Conservation (phyloP, 2,888 invertebrate species). For the Eupithecia dodoneata region DNA sequence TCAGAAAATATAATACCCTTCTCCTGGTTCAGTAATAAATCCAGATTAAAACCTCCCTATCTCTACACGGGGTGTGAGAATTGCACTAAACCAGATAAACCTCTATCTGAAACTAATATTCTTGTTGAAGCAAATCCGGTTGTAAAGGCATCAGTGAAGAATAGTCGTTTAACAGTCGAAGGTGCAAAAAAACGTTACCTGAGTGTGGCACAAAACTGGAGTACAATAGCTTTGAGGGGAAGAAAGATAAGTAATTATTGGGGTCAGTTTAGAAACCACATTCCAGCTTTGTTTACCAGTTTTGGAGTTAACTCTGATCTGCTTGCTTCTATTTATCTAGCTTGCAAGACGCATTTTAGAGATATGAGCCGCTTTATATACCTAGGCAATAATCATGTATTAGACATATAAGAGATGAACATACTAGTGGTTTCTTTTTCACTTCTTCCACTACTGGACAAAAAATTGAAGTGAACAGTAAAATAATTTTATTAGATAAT, state of each 20-base stretch:
- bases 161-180: slow-evolving; percentile 32
- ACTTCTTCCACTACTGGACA: too few relatives aligned
- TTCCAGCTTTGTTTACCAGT: slow-evolving; percentile 3
- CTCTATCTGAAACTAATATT: slow-evolving; percentile 35
- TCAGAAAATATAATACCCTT: not conserved
- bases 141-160: slow-evolving; percentile 22
- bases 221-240: slow-evolving; percentile 15
- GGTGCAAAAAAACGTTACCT: slow-evolving; percentile 40
- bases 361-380: not conserved
- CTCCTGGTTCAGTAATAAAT: slow-evolving; percentile 1
- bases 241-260: slow-evolving; percentile 16
- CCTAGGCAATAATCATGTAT: too few relatives aligned
- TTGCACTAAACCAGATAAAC: slow-evolving; percentile 13
- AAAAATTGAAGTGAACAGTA: too few relatives aligned
- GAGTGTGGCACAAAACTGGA: slow-evolving; percentile 24
- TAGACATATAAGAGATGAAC: too few relatives aligned
- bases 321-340: not conserved
- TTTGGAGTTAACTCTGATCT: not conserved
- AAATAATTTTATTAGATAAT: too few relatives aligned
- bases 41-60: not conserved
- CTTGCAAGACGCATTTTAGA: not conserved
- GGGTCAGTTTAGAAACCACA: slow-evolving; percentile 19
- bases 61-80: slow-evolving; percentile 19
- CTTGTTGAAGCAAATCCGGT: slow-evolving; percentile 29
- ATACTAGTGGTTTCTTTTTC: too few relatives aligned